Evolutionary conservation across 1,140 invertebrate species (phyloP), one percentile per base, ranked within the genome.

Genomic region (Notospermus geniculatus): DNA sequence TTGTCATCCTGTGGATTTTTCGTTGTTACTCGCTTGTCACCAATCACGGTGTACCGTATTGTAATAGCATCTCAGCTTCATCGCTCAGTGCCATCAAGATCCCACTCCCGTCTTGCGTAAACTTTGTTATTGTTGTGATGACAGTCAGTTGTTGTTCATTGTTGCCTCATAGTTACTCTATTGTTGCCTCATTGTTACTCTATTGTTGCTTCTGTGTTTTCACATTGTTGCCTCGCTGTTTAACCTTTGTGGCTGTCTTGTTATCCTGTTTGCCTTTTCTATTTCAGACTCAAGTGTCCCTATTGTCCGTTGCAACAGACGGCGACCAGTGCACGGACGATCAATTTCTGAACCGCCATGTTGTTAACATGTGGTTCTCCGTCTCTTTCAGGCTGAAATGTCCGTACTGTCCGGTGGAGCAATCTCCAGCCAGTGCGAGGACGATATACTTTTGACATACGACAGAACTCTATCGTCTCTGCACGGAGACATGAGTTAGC

Each of bases 351-450:
- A 36, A 36, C 32, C 32, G 32, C 32, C 32, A 36, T 36, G 32
- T 36, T 36, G 32, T 36, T n/a, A 36, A 36, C 32, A 36, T 36
- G 32, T 36, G 32, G 32, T 46, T 61, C 25, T 36, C 59, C 41
- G 52, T 60, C 75, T 72, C 78, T 87, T 87, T 68, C 83, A 95
- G 92, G 78, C 86, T 98, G 71, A 98, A 98, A 84, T 99, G 96
- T 80, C 95, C 95, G 1, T 98, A 98, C 79, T 98, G 96, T 75
- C 96, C 96, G 5, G 88, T 96, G 73, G 95, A 98, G 82, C 95
- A 97, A 77, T 92, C 90, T 77, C 91, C 93, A 39, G 86, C 89
- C 59, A 95, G 98, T 78, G 95, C 95, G 22, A 87, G 90, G 78
- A 88, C 91, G 74, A 93, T 98, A 75, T 90, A 90, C 76, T 97